phyloP scores from a whole-genome alignment of 1,140 invertebrate species.

The Pachypeltis micranthus region DNA sequence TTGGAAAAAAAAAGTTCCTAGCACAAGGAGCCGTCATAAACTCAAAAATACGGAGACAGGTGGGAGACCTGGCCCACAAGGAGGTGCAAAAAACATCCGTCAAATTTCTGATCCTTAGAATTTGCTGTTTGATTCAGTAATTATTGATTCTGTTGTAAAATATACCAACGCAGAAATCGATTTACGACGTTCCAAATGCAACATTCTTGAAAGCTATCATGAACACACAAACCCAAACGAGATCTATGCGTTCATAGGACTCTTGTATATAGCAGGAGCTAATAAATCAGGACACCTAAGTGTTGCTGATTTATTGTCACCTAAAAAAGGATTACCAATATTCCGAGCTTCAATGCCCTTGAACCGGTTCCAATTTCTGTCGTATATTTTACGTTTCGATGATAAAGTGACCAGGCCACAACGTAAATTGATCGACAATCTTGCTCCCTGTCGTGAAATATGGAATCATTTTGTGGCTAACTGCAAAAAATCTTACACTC shows the following conservation, averaged over 20 bases:
- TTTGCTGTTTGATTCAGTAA: background rate
- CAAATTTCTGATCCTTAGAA: background rate
- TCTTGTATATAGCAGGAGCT: background rate
- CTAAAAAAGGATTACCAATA: background rate
- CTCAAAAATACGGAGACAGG: no score
- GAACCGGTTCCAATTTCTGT: background rate
- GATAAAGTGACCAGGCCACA: background rate
- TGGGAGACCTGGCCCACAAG: no score
- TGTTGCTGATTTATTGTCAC: background rate
- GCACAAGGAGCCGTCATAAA: no score
- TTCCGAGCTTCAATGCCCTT: background rate
- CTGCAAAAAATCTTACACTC: no score
- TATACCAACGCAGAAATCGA: background rate
- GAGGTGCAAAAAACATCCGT: background rate
- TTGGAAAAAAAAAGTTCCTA: no score
- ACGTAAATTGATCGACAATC: background rate
- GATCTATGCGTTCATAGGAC: background rate
- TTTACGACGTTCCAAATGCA: background rate
- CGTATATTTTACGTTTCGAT: background rate
- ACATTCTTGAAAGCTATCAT: background rate
- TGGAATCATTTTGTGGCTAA: background rate
- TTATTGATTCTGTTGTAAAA: background rate
- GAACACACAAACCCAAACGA: background rate
- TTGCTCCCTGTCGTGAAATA: background rate
- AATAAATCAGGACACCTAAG: background rate